Conservation (phyloP, 1,140 invertebrate genomes). For the Cyphomyrmex costatus region DNA sequence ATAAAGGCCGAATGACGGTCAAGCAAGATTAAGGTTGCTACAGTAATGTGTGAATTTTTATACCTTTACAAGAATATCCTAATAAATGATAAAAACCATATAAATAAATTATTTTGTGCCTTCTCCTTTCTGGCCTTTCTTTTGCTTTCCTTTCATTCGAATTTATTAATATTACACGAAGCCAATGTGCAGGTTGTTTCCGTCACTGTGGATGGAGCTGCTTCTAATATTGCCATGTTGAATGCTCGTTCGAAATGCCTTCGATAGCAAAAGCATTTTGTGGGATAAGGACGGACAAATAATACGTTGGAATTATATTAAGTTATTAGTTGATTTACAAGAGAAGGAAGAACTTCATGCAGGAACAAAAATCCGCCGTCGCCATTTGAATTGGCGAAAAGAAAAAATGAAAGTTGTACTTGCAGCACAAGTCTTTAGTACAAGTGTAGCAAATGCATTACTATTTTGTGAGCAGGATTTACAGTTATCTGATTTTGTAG, state of each 20-base stretch:
- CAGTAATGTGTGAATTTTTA: no score
- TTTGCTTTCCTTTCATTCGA: no score
- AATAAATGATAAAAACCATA: no score
- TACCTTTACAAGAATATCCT: no score
- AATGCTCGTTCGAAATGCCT: neutral
- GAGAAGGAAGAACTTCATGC: neutral
- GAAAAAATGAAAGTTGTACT: conserved; percentile 18
- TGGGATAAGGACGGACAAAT: neutral
- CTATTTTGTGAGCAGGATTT: conserved; percentile 18
- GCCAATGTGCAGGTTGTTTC: no score
- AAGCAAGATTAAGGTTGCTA: no score
- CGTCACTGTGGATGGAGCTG: no score
- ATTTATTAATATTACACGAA: no score
- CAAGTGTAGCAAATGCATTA: conserved; percentile 14
- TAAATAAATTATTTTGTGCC: no score
- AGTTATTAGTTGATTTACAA: neutral
- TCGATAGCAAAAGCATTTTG: neutral
- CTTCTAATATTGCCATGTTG: no score
- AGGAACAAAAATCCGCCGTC: neutral
- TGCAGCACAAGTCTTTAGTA: conserved; percentile 3
- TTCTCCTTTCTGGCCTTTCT: no score
- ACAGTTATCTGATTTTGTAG: neutral
- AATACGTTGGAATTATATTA: neutral
- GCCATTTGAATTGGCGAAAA: neutral
- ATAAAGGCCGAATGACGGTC: no score